Evolutionary conservation across 2,113 vertebrate genomes (phyloP).

Genomic region (Rhabdomys dilectus): DNA sequence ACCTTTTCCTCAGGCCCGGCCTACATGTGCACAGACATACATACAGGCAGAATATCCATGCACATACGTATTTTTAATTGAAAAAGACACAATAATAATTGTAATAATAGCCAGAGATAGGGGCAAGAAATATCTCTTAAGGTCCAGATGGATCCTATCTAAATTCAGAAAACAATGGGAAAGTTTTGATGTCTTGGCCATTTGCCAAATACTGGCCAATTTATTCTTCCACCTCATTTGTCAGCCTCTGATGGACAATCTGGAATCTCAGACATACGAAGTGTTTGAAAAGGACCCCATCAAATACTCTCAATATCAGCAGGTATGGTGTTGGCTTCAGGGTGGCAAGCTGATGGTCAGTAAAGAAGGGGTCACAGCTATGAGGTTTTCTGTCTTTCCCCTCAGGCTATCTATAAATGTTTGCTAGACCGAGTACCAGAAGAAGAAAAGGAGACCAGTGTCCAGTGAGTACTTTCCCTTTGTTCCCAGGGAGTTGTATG

Average conservation of each 20-base stretch:
- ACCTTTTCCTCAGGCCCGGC: neutral
- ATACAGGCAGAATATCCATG: neutral
- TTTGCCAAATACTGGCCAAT: neutral
- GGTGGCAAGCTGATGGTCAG: neutral
- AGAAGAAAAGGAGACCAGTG: slow-evolving; percentile 92
- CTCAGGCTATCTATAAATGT: slow-evolving; percentile 94
- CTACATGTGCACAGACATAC: neutral
- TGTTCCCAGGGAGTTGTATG: neutral
- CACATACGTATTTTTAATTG: neutral
- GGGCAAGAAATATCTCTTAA: neutral
- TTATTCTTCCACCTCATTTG: neutral
- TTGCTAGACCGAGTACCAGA: slow-evolving; percentile 94
- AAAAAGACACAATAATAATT: neutral
- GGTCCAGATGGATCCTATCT: neutral
- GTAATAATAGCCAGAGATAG: neutral
- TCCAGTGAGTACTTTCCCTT: slow-evolving; percentile 90
- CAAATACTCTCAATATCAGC: slow-evolving; percentile 97
- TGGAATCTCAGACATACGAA: slow-evolving; percentile 97
- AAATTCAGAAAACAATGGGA: neutral
- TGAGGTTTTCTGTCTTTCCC: neutral
- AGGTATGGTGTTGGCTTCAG: slow-evolving; percentile 85
- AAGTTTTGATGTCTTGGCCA: neutral
- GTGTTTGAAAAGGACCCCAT: slow-evolving; percentile 97
- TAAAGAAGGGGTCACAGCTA: neutral
- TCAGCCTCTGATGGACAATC: slow-evolving; percentile 97